Conservation (phyloP, 1,140 invertebrate species). For the Heliconius nattereri region DNA sequence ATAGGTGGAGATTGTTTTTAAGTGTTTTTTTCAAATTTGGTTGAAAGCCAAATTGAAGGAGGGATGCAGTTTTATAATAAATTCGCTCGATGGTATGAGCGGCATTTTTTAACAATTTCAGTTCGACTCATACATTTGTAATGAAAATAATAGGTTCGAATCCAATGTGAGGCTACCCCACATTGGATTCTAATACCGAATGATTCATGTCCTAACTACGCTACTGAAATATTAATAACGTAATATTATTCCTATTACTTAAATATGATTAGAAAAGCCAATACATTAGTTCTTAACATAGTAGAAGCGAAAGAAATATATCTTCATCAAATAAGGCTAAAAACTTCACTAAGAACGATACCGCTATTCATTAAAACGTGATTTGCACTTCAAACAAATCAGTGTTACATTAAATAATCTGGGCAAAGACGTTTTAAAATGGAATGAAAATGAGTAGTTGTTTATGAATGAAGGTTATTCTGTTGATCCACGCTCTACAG, state of each 20-base stretch:
- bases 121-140: too few relatives aligned
- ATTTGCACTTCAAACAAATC: conserved; percentile 3
- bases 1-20: neutral
- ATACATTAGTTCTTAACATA: neutral
- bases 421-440: conserved; percentile 19
- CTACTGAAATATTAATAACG: too few relatives aligned
- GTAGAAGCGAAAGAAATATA: neutral
- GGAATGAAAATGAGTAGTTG: conserved; percentile 17
- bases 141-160: neutral
- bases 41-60: neutral
- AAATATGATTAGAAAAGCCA: too few relatives aligned
- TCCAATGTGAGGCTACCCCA: too few relatives aligned
- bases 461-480: conserved; percentile 11
- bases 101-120: neutral
- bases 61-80: neutral
- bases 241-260: too few relatives aligned
- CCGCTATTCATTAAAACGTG: conserved; percentile 2
- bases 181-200: neutral
- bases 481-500: conserved; percentile 6
- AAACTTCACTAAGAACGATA: neutral
- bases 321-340: neutral
- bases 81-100: neutral
- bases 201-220: too few relatives aligned
- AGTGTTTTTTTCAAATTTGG: neutral
- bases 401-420: conserved; percentile 12